Base-by-base conservation (phyloP, 2,888 invertebrate genomes). In the Morpho deidamia region DNA sequence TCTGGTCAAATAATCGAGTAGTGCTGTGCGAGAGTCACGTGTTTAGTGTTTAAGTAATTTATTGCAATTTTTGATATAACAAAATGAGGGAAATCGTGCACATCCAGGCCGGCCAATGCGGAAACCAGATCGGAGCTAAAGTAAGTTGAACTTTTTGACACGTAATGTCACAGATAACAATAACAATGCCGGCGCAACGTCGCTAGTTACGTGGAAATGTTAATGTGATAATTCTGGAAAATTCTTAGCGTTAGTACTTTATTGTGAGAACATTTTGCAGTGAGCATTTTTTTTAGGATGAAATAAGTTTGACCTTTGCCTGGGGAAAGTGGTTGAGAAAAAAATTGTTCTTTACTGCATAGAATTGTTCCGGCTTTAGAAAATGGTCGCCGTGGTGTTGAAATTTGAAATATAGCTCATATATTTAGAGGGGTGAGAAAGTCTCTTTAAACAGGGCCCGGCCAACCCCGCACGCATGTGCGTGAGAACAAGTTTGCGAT, bases 81-180 rank as follows among this genome's bases (percentile, higher is more conserved):
- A 91, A 88, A 72, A 95, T 95, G 95, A 93, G 95, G 89, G 95
- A 95, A 92, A 95, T 95, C 82, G 94, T 95, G 67, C 95, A 95
- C 72, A 83, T 95, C 61, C 95, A 95, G 80, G 95, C 94, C 74
- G 95, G 95, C 71, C 95, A 95, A 80, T 95, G 95, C 89, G 95
- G 95, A 63, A 95, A 95, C 90, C 95, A 95, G 89, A 95, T 95
- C 76, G 95, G 95, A 83, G 89, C 90, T 71, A 90, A 89, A 85
- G 90, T 90, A 72, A 76, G 71, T 69, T 7, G 46, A 54, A 46
- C n/a, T 10, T 44, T 47, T 43, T 46, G 35, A 34, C n/a, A 39
- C 39, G 35, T 7, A 34, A 14, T 43, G 12, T 34, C 42, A 42
- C n/a, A 45, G 45, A 43, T 43, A 40, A 38, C 38, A 45, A 23